A percentile compares a stretch with the other conserved stretches of the same genome.
Evolutionary conservation across 2,113 vertebrate genomes (phyloP).

Genomic region (Sceloporus tristichus): DNA sequence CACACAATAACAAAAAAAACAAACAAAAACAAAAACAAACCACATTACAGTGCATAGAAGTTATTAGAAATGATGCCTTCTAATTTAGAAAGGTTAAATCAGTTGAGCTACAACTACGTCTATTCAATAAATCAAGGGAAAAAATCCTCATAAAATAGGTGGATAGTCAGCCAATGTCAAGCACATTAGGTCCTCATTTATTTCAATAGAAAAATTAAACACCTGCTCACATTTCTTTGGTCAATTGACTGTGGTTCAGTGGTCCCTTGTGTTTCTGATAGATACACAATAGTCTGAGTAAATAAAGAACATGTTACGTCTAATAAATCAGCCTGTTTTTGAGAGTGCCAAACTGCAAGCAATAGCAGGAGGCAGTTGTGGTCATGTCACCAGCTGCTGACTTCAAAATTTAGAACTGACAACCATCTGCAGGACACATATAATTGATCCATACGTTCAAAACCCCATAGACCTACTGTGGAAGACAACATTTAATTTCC

Average conservation of each 20-base stretch:
- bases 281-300: neutral
- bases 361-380: conserved; percentile 39
- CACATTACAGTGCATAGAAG: neutral
- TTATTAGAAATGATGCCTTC: too few relatives aligned
- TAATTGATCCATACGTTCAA: neutral
- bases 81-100: neutral
- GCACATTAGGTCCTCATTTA: neutral
- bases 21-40: too few relatives aligned
- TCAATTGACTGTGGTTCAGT: neutral
- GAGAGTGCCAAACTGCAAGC: conserved; percentile 43
- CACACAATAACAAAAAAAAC: too few relatives aligned
- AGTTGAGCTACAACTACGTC: neutral
- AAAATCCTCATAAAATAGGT: neutral
- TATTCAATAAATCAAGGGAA: neutral
- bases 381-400: conserved; percentile 44
- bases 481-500: neutral
- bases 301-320: conserved; percentile 16
- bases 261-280: neutral
- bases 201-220: neutral
- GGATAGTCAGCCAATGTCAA: neutral
- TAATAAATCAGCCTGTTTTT: conserved; percentile 34
- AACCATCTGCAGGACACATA: conserved; percentile 34
- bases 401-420: conserved; percentile 44
- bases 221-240: neutral
- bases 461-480: neutral